Conservation (phyloP, 2,113 vertebrate species). For the rabbit (Oryctolagus cuniculus) region mOryCun1.1 NC_091443.1:108266501-108267000, state of each 20-base stretch:
- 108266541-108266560: not conserved
- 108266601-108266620: not conserved
- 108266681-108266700: not conserved
- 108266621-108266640: not conserved
- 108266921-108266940: not conserved
- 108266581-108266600: not conserved
- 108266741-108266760: not conserved
- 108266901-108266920: not conserved
- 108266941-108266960: not conserved
- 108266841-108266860: not conserved
- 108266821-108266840: not conserved
- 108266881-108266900: not conserved
- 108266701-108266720: not conserved
- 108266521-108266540: not conserved
- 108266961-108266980: not conserved
- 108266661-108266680: not conserved
- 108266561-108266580: not conserved
- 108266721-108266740: not conserved
- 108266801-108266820: not conserved
- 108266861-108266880: not conserved
- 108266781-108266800: not conserved
- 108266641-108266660: not conserved
- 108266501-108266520: not conserved
- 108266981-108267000: not conserved
- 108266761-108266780: not conserved